Evolutionary conservation across 2,888 invertebrate genomes (phyloP), one percentile per base, ranked within the genome.

Genomic region (Phyto melanocephala): DNA sequence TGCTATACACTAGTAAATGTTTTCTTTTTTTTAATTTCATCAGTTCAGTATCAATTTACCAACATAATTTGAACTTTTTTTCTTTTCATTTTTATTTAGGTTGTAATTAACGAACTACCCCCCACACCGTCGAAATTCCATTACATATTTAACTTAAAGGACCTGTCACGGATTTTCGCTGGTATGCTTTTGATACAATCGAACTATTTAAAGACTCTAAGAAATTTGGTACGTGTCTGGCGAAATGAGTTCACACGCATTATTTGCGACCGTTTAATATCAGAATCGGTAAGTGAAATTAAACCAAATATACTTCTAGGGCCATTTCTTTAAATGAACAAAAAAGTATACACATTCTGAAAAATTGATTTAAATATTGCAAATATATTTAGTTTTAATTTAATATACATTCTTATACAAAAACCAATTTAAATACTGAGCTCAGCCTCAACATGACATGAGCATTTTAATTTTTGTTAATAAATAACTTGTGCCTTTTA

Each of bases 121-220:
- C 97, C 98, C 1, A 98, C 97, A 0, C 98, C 98, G 0, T 95
- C 95, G 5, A 97, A 97, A 91, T 98, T 98, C 92, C 98, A 98
- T 92, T 98, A 98, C 92, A 96, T 97, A 85, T 98, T 98, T 92
- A 98, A 98, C 91, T 93, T 98, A 90, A 94, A 97, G 56, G 98
- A 98, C 92, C 91, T 98, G 85, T 97, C 97, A 0, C 93, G 97
- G 75, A 94, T 98, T 81, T 95, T 94, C 85, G 95, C 95, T 13
- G 98, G 98, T 0, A 90, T 98, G 89, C 94, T 95, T 72, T 94
- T 95, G 81, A 96, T 96, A 10, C 93, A 94, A 47, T 94, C 96
- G 0, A 93, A 93, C 83, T 93, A 93, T 87, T 96, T 95, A 90
- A 93, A 93, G 65, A 93, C 93, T 71, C 91, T 93, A 20, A 93